These are phyloP conservation scores for Tricholauxania praeusta DNA, from an alignment of 2,888 invertebrate species.

Conservation along the genomic window DNA sequence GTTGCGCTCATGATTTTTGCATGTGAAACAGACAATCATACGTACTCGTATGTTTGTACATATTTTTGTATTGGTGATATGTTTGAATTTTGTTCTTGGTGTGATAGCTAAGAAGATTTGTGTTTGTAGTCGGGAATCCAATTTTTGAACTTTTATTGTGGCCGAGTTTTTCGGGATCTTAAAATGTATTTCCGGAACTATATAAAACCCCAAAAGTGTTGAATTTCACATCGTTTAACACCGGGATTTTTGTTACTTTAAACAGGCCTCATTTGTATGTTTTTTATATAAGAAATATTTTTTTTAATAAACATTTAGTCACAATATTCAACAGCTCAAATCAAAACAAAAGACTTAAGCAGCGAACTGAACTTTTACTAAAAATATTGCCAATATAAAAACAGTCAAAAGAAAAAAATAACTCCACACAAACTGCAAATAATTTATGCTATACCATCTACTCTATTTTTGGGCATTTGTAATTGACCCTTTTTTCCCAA, in stretches of 20 bases:
- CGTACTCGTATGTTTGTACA: conserved; percentile 6
- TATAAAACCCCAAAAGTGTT: too few relatives aligned
- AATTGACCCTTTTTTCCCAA: conserved; percentile 20
- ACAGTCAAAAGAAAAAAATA: neutral
- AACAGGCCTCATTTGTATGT: too few relatives aligned
- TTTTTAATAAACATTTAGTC: too few relatives aligned
- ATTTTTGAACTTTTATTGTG: too few relatives aligned
- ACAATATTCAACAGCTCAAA: too few relatives aligned
- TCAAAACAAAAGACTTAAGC: conserved; percentile 3
- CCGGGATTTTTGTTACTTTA: too few relatives aligned
- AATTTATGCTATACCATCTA: conserved; percentile 25
- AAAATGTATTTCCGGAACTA: too few relatives aligned
- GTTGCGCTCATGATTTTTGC: conserved; percentile 51
- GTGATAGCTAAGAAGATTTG: too few relatives aligned
- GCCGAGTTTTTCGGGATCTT: too few relatives aligned
- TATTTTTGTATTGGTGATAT: neutral
- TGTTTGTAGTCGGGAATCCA: too few relatives aligned
- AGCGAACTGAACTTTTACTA: neutral
- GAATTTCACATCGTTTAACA: too few relatives aligned
- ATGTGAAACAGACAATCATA: neutral
- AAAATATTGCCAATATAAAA: neutral
- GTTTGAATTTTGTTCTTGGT: neutral
- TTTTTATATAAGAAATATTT: too few relatives aligned
- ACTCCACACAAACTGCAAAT: conserved; percentile 1
- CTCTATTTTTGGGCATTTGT: conserved; percentile 32